Evolutionary conservation across 2,113 vertebrate species (phyloP).

Genomic region (Rhizomys pruinosus): DNA sequence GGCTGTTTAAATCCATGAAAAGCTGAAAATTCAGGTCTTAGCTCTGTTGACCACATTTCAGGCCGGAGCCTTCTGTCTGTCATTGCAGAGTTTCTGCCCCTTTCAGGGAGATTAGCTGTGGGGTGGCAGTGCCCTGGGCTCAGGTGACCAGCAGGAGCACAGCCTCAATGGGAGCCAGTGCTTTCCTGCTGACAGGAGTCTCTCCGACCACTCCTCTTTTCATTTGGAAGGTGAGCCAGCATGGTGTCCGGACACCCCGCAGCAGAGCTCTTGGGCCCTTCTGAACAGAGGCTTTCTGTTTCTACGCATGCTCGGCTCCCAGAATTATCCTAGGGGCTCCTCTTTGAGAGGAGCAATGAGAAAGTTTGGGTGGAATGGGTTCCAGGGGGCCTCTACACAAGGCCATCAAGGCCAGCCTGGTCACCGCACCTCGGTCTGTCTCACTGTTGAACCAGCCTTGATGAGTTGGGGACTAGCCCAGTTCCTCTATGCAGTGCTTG

Average conservation of each 20-base stretch:
- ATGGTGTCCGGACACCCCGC: neutral
- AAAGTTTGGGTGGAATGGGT: neutral
- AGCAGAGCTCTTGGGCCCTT: neutral
- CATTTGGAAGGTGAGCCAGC: neutral
- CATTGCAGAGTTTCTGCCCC: neutral
- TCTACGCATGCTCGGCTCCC: neutral
- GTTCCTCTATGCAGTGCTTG: neutral
- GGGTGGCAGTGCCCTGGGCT: neutral
- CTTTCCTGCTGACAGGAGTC: neutral
- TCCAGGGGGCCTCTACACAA: neutral
- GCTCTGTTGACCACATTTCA: neutral
- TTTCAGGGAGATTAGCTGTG: slow-evolving; percentile 17
- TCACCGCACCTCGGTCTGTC: too few relatives aligned
- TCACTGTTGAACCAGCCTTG: neutral
- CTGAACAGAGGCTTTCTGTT: neutral
- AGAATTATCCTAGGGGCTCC: neutral
- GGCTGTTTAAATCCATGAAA: neutral
- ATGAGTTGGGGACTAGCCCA: neutral
- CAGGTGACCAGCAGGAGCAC: too few relatives aligned
- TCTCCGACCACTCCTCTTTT: neutral
- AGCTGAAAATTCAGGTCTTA: neutral
- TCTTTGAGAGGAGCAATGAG: neutral
- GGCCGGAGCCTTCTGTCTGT: neutral
- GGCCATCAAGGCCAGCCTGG: neutral
- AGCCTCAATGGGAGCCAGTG: neutral